Conservation (phyloP, 2,797 vertebrate genomes). For the Macroramphosus scolopax region DNA sequence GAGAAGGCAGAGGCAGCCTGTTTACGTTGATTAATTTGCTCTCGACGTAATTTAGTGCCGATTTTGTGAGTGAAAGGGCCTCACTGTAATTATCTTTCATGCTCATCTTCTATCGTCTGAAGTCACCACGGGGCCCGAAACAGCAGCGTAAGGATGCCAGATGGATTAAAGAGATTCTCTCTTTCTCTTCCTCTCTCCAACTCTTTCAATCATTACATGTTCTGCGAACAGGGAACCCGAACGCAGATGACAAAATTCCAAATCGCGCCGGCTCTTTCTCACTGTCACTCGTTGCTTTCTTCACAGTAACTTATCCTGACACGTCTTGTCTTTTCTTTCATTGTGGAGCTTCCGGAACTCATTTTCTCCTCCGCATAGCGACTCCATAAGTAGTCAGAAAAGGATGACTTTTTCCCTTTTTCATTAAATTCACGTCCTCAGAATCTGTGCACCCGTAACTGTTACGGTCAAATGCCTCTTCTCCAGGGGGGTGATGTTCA, state of each 20-base stretch:
- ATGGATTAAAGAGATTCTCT: conserved; percentile 76
- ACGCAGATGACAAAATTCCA: conserved; percentile 65
- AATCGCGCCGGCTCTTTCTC: conserved; percentile 65
- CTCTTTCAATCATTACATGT: conserved; percentile 59
- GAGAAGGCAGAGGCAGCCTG: conserved; percentile 76
- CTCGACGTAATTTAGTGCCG: conserved; percentile 91
- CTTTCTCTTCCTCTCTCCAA: conserved; percentile 43
- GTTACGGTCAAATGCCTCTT: too few species aligned
- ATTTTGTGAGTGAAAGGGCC: conserved; percentile 83
- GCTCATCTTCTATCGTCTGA: conserved; percentile 83
- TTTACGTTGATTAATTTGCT: conserved; percentile 85
- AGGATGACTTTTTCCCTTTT: background rate
- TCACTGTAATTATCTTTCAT: conserved; percentile 88
- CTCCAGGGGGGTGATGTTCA: too few species aligned
- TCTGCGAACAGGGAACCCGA: conserved; percentile 61
- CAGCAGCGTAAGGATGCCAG: conserved; percentile 86
- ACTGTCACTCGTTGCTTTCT: conserved; percentile 58
- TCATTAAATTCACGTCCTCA: conserved; percentile 5
- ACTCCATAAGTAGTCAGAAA: background rate
- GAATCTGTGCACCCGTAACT: too few species aligned
- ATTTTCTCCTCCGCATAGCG: conserved; percentile 40
- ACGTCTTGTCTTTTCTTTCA: conserved; percentile 11
- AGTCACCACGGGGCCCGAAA: conserved; percentile 80
- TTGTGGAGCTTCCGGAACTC: conserved; percentile 39
- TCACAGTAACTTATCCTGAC: conserved; percentile 61